Conservation (phyloP, 2,113 vertebrate genomes). For the Gnathonemus echidnorhynchus region DNA sequence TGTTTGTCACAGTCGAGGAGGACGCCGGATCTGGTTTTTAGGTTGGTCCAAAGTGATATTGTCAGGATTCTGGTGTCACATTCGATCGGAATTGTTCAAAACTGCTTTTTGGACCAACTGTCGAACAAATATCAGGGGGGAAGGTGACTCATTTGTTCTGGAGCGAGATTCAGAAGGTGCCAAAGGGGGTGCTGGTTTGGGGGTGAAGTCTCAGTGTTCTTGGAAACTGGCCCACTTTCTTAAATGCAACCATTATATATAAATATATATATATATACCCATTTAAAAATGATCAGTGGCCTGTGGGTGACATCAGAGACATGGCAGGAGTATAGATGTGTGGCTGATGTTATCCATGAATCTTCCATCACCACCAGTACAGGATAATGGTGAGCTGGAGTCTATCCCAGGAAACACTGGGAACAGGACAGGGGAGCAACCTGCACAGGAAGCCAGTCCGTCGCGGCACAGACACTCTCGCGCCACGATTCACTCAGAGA, state of each 20-base stretch:
- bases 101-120: neutral
- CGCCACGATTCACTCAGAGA: neutral
- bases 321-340: neutral
- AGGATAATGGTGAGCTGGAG: neutral
- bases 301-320: neutral
- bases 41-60: neutral
- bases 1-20: neutral
- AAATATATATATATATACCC: neutral
- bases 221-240: slow-evolving; percentile 27
- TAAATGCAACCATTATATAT: neutral
- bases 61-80: neutral
- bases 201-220: slow-evolving; percentile 22
- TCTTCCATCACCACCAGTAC: neutral
- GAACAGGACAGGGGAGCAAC: neutral
- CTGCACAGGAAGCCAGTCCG: neutral
- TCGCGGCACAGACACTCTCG: neutral
- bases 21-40: neutral
- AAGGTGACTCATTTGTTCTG: slow-evolving; percentile 37
- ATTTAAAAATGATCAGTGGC: neutral
- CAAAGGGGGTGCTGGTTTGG: slow-evolving; percentile 4
- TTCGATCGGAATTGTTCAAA: neutral
- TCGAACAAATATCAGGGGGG: neutral
- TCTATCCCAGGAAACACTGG: neutral
- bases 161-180: slow-evolving; percentile 22
- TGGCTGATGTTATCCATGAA: neutral